phyloP scores from a whole-genome alignment of 2,888 invertebrate genomes.

The Drosophila fulvimacula region DNA sequence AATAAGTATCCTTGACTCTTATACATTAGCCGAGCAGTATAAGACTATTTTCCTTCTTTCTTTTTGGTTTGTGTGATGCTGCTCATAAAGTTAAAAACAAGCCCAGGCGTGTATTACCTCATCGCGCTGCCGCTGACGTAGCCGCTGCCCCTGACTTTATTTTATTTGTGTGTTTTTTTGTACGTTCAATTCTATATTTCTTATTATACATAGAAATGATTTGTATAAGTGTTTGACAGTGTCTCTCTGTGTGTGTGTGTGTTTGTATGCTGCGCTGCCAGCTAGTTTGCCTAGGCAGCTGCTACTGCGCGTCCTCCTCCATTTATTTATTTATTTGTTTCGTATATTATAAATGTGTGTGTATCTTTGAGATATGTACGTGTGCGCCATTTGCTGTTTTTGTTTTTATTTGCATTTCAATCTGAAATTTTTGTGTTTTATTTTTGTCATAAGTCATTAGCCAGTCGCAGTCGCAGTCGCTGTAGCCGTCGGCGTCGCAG shows the following conservation, averaged over 20 bases:
- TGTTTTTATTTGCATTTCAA: conserved; percentile 55
- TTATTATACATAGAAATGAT: conserved; percentile 42
- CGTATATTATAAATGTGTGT: conserved; percentile 8
- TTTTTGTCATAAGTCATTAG: conserved; percentile 57
- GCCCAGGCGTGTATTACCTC: conserved; percentile 67
- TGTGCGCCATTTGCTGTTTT: conserved; percentile 44
- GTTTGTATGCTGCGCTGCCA: conserved; percentile 51
- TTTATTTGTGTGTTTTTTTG: conserved; percentile 59
- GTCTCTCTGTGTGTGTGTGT: conserved; percentile 7
- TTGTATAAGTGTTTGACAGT: conserved; percentile 15
- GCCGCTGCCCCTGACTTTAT: conserved; percentile 75
- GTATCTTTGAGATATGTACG: conserved; percentile 60
- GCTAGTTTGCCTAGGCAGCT: conserved; percentile 54
- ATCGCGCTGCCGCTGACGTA: conserved; percentile 72
- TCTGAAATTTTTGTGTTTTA: conserved; percentile 34
- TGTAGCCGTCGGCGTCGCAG: conserved; percentile 13
- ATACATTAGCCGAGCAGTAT: conserved; percentile 2
- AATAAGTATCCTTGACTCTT: conserved; percentile 18
- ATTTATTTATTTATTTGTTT: conserved; percentile 24
- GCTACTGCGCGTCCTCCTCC: conserved; percentile 31
- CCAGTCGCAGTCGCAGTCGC: conserved; percentile 13
- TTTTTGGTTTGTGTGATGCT: conserved; percentile 14
- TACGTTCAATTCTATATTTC: conserved; percentile 74
- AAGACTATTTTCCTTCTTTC: conserved; percentile 25
- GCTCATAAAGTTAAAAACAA: conserved; percentile 59